Conservation (phyloP, 2,113 vertebrate species). For the Macroglossus sobrinus region DNA sequence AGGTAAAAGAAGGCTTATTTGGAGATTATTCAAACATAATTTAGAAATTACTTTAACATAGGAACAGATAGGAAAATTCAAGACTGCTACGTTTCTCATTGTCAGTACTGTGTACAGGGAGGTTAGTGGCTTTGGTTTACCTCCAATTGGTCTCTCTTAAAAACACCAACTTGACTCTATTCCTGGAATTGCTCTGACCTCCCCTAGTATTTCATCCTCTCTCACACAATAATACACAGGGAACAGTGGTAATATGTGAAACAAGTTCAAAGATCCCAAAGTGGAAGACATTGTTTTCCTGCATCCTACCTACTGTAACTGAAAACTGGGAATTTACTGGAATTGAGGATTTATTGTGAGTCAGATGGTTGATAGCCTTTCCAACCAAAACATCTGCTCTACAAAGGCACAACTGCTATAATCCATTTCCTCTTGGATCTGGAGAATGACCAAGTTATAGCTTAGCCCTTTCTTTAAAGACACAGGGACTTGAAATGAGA, state of each 20-base stretch:
- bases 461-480: slow-evolving; percentile 80
- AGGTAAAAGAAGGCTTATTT: background rate
- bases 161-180: slow-evolving; percentile 65
- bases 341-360: slow-evolving; percentile 87
- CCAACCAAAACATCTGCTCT: slow-evolving; percentile 89
- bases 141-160: slow-evolving; percentile 53
- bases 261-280: slow-evolving; percentile 77
- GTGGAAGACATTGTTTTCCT: slow-evolving; percentile 80
- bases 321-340: slow-evolving; percentile 88
- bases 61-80: background rate
- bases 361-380: slow-evolving; percentile 84
- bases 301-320: slow-evolving; percentile 86
- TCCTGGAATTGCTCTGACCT: slow-evolving; percentile 68
- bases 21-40: slow-evolving; percentile 11
- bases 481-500: slow-evolving; percentile 72
- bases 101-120: slow-evolving; percentile 28
- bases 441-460: slow-evolving; percentile 83
- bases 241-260: slow-evolving; percentile 74
- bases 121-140: slow-evolving; percentile 58
- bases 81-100: background rate
- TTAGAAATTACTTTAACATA: slow-evolving; percentile 20
- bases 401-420: slow-evolving; percentile 83
- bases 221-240: slow-evolving; percentile 40
- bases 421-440: slow-evolving; percentile 85
- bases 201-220: slow-evolving; percentile 61